phyloP scores from a whole-genome alignment of 2,797 vertebrate species.

The Petrocephalus schoutedeni region DNA sequence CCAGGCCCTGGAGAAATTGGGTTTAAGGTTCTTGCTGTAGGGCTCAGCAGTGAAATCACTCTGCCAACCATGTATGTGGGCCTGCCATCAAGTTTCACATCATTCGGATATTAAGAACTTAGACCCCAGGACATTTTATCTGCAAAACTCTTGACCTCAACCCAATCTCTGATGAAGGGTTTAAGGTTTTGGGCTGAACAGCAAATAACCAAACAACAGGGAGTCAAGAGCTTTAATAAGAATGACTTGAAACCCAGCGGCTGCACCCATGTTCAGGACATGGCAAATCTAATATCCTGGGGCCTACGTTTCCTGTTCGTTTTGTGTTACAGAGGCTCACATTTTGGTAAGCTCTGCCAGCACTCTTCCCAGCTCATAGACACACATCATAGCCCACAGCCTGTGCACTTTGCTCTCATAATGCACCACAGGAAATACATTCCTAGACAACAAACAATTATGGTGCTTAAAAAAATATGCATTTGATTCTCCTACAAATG shows the following conservation, averaged over 20 bases:
- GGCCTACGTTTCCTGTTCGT: neutral
- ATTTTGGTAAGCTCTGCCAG: neutral
- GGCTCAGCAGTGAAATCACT: neutral
- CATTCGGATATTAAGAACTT: neutral
- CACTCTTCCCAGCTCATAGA: neutral
- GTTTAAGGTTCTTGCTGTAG: neutral
- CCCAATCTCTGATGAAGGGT: neutral
- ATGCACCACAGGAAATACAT: slow-evolving; percentile 28
- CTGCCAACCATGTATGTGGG: neutral
- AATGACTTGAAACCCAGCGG: neutral
- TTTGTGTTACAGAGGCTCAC: neutral
- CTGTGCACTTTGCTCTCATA: neutral
- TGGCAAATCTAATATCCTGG: neutral
- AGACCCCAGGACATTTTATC: neutral
- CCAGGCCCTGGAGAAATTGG: neutral
- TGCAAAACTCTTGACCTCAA: neutral
- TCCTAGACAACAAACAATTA: slow-evolving; percentile 25
- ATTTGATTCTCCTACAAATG: slow-evolving; percentile 21
- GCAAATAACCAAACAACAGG: neutral
- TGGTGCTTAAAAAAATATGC: slow-evolving; percentile 14
- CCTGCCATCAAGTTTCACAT: neutral
- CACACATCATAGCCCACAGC: neutral
- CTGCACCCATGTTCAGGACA: neutral
- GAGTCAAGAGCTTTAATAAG: neutral
- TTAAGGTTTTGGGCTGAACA: neutral